Evolutionary conservation across 2,888 invertebrate species (phyloP), one percentile per base, ranked within the genome.

Genomic region (Dasysyrphus albostriatus): DNA sequence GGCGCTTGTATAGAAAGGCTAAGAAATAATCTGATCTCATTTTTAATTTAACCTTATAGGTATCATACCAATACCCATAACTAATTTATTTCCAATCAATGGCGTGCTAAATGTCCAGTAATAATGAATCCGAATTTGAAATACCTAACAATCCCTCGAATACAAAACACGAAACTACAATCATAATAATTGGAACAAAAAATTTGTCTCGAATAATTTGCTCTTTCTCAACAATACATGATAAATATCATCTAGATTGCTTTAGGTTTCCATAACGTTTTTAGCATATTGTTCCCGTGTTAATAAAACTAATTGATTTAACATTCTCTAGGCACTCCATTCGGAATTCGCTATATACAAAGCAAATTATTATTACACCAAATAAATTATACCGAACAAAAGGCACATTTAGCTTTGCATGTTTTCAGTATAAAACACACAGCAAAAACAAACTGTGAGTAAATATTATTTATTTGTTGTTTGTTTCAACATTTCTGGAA

Each of bases 261-360:
- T 70, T 56, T 58, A 42, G 80, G 63, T 75, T 81, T 58, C 49
- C 49, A 80, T 73, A 83, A 75, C 63, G 51, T 69, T 51, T 58
- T 72, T 49, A 32, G 39, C 72, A 84, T 49, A 49, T 76, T 75
- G 70, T 80, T 80, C 59, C 16, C 76, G 29, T 59, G 65, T 76
- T 54, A 75, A 84, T 84, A 84, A 84, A 84, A 84, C 81, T 84
- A 84, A 84, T 84, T 84, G 84, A 84, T 84, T 84, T 76, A 80
- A 84, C 81, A 84, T 84, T 72, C 72, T 65, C 54, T 29, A 56
- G 32, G 56, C 49, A 49, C 42, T 70, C 51, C 56, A 39, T 34
- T 70, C 19, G 39, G 44, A 19, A 44, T 75, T 29, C 16, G 51
- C 72, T 44, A 80, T 72, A 47, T 72, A 47, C 69, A 84, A 80